Evolutionary conservation across 2,888 invertebrate genomes (phyloP), one percentile per base, ranked within the genome.

Genomic region (Diloba caeruleocephala): DNA sequence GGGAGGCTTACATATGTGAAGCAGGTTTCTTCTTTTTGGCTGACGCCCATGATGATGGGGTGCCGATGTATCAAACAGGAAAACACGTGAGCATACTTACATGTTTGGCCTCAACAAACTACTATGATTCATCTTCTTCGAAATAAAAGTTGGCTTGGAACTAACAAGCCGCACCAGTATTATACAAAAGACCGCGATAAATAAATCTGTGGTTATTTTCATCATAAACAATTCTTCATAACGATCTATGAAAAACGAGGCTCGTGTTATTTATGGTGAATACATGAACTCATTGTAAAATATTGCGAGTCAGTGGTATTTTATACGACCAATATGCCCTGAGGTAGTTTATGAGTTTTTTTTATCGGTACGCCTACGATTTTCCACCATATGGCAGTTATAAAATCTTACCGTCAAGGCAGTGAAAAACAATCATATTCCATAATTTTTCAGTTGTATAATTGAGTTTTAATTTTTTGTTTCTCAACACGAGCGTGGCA

Each of bases 291-390:
- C 65, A 66, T 69, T 70, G 74, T 78, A 62, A 77, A 74, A 78
- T 75, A 81, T 76, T 73, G 57, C 66, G 45, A 57, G 74, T 76
- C 71, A 76, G 76, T 60, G 75, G 72, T 74, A 72, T 66, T 75
- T 69, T 72, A 77, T 71, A 75, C 58, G 74, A 74, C 76, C 74
- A 81, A 74, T 76, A 76, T 70, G 59, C 69, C 63, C 59, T 66
- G 68, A 23, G 68, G 49, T 77, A 70, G 77, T 80, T 81, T 81
- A 81, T 60, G 76, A 74, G 65, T 55, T 51, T 74, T 84, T 50
- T 81, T 78, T 77, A 81, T 76, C 73, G 71, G 65, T 61, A 79
- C 76, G 76, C 78, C 79, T 78, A 72, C 78, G 64, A 67, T 38
- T 77, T 76, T 74, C 54, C 54, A 77, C 71, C 77, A 70, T 68